Percentiles rank a stretch among this genome's conserved stretches.
phyloP scores from a whole-genome alignment of 2,113 vertebrate species.

The Cariama cristata region DNA sequence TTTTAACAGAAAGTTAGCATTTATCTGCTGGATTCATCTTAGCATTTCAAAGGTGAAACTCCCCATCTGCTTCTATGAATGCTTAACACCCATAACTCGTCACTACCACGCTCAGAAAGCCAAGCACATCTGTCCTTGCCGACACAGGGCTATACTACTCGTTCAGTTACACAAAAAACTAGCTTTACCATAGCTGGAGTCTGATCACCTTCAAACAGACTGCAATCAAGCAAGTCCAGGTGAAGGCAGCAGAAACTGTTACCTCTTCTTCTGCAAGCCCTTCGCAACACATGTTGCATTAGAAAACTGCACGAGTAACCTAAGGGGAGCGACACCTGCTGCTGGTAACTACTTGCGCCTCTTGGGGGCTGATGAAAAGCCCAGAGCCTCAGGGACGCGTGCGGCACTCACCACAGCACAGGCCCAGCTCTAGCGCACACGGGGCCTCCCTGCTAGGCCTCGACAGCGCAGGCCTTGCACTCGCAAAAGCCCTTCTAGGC shows the following conservation, averaged over 20 bases:
- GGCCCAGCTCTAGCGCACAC: fast-evolving
- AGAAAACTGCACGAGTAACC: fast-evolving
- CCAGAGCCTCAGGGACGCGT: fast-evolving
- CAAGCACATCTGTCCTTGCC: fast-evolving
- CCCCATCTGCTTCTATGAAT: fast-evolving
- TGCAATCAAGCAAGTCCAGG: fast-evolving
- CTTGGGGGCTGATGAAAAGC: fast-evolving
- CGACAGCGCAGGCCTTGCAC: fast-evolving
- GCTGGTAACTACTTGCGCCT: fast-evolving
- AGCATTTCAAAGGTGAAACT: fast-evolving
- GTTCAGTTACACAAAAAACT: fast-evolving
- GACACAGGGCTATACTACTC: fast-evolving
- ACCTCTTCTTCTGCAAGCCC: fast-evolving
- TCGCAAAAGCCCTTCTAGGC: fast-evolving
- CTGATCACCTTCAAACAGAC: fast-evolving
- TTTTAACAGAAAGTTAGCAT: fast-evolving
- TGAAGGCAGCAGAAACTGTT: fast-evolving
- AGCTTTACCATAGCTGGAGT: fast-evolving
- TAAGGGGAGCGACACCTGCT: fast-evolving
- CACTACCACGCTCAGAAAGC: fast-evolving
- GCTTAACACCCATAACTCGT: fast-evolving
- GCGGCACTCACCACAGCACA: too few relatives aligned
- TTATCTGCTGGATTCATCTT: fast-evolving
- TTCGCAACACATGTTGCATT: fast-evolving
- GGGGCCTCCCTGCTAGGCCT: fast-evolving